Percentiles rank a stretch among this genome's conserved stretches.
These are phyloP conservation scores for Nemopilema nomurai DNA, from an alignment of 30 jellyfish, hydroid and myxozoan species.

Conservation along the genomic window DNA sequence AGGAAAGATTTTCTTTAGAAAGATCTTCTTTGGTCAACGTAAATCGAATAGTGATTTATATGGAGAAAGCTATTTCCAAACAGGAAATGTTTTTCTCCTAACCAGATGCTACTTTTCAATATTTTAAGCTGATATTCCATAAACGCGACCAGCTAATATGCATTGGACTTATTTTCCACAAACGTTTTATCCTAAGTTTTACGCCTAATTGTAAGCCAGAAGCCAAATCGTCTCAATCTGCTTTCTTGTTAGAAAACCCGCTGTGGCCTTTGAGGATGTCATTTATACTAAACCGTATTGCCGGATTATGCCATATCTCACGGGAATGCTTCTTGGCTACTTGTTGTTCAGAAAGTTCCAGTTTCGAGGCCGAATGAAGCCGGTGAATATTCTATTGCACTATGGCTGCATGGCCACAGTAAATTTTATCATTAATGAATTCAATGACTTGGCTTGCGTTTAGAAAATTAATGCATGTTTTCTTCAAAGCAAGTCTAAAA, in stretches of 20 bases:
- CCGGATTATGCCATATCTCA: conserved; percentile 84
- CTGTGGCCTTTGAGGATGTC: conserved; percentile 29
- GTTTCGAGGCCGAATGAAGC: conserved; percentile 26
- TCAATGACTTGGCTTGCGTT: no score
- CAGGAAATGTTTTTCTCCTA: not conserved
- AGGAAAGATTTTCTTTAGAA: no score
- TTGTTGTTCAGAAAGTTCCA: conserved; percentile 45
- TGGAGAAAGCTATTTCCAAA: not conserved
- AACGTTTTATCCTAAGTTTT: not conserved
- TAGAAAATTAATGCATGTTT: not conserved
- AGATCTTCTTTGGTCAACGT: no score
- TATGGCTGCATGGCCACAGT: not conserved
- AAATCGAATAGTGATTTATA: no score
- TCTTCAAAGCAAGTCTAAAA: not conserved
- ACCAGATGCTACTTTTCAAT: not conserved
- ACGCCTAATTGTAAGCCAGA: not conserved
- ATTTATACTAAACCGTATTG: conserved; percentile 84
- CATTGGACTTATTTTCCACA: not conserved
- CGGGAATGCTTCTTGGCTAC: conserved; percentile 84
- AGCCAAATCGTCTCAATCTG: not conserved
- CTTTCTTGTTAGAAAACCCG: conserved; percentile 9
- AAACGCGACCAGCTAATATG: no score
- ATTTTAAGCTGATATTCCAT: no score
- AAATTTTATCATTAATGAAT: not conserved
- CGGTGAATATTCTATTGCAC: conserved; percentile 49